Evolutionary conservation across 2,888 invertebrate species (phyloP), one percentile per base, ranked within the genome.

Genomic region (Meteorus colon): DNA sequence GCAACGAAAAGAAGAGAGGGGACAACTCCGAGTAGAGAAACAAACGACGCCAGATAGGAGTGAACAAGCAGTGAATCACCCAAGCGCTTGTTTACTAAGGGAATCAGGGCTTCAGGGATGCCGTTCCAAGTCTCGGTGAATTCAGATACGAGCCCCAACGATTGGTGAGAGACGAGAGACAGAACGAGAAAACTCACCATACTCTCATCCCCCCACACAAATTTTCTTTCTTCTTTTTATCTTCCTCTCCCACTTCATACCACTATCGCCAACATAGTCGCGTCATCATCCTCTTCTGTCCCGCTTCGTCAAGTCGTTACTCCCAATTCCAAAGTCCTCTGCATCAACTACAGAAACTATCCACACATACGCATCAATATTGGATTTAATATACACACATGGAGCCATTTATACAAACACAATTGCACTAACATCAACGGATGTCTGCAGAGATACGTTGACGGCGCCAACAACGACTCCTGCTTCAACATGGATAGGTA

Each of bases 31-130:
- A 81, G 77, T 79, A 81, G 81, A 79, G 80, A 87, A 88, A 88
- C 86, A 88, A 88, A 88, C 86, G 88, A 86, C 85, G 84, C 84
- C 84, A 84, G 86, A 88, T 85, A 86, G 86, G 82, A 87, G 85
- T 84, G 88, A 86, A 86, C 86, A 87, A 87, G 88, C 88, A 87
- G 88, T 88, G 88, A 88, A 88, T 88, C 88, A 88, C 87, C 88
- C 86, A 84, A 87, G 87, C 87, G 85, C 86, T 88, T 88, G 88
- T 88, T 88, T 88, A 88, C 88, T 86, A 83, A 88, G 85, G 83
- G 86, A 88, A 88, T 88, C 87, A 88, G 86, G 84, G 84, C 87
- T 88, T 87, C 87, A 86, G 84, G 85, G 84, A 86, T 85, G 87
- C 84, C 82, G 84, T 84, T 85, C 80, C 81, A 79, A 84, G 83